Evolutionary conservation across 2,888 invertebrate genomes (phyloP).

Genomic region (Zelleria hepariella): DNA sequence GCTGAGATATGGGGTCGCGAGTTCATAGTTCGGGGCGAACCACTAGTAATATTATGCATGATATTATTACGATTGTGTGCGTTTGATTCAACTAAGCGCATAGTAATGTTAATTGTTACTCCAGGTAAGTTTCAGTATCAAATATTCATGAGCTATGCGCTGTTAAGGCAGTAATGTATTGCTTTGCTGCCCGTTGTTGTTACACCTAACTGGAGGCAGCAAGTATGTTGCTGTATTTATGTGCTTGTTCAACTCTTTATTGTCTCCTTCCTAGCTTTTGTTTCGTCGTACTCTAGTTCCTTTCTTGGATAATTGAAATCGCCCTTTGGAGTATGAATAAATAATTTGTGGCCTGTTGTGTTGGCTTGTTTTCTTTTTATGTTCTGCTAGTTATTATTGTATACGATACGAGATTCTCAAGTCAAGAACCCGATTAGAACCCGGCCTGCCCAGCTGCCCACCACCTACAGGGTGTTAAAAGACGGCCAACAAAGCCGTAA

Average conservation of each 20-base stretch:
- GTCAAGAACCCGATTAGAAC: too few species aligned
- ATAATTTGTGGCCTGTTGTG: too few species aligned
- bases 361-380: too few species aligned
- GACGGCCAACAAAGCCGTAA: too few species aligned
- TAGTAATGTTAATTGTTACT: background rate
- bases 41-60: background rate
- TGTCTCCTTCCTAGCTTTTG: too few species aligned
- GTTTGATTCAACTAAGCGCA: background rate
- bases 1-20: background rate
- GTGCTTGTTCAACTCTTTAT: background rate
- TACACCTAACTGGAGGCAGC: background rate
- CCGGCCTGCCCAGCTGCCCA: too few species aligned
- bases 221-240: background rate
- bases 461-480: too few species aligned
- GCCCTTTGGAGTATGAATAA: too few species aligned
- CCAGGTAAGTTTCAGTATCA: background rate
- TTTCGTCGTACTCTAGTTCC: too few species aligned
- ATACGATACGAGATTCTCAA: too few species aligned
- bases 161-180: background rate
- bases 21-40: background rate
- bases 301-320: too few species aligned
- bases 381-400: too few species aligned
- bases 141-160: background rate
- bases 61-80: background rate
- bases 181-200: background rate